phyloP scores from a whole-genome alignment of 2,113 vertebrate genomes.

The Caranx ignobilis region DNA sequence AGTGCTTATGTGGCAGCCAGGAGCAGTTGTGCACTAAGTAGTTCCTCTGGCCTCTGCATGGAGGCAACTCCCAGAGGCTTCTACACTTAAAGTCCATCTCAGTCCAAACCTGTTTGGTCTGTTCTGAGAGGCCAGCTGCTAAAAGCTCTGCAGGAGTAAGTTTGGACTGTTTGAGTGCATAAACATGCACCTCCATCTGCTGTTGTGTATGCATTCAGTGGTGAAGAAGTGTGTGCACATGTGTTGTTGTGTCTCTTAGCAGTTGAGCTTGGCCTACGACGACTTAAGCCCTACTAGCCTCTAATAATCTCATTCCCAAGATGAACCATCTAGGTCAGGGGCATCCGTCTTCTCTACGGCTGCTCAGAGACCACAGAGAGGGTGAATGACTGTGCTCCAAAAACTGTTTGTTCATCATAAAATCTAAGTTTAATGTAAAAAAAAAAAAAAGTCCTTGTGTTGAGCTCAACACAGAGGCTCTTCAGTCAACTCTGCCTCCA shows the following conservation, averaged over 20 bases:
- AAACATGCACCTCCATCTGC: constrained; percentile 39
- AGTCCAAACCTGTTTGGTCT: constrained; percentile 25
- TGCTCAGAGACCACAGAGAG: constrained; percentile 34
- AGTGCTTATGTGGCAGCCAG: constrained; percentile 58
- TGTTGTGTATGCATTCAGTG: constrained; percentile 18
- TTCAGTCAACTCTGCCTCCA: not conserved
- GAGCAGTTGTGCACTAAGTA: constrained; percentile 54
- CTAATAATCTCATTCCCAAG: constrained; percentile 72
- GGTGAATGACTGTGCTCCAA: not conserved
- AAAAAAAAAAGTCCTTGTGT: not conserved
- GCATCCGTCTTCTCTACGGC: constrained; percentile 51
- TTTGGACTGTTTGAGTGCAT: not conserved
- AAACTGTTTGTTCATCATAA: not conserved
- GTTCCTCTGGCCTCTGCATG: constrained; percentile 31
- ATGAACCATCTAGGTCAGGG: constrained; percentile 75
- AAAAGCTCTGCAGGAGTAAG: constrained; percentile 43
- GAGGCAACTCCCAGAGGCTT: constrained; percentile 40
- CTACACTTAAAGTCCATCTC: constrained; percentile 37
- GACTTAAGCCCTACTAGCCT: constrained; percentile 64
- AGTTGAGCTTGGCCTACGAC: constrained; percentile 58
- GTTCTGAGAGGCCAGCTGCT: constrained; percentile 32
- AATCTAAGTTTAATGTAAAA: not conserved
- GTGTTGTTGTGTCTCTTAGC: constrained; percentile 53
- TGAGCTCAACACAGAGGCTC: not conserved
- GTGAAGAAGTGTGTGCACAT: constrained; percentile 8